Evolutionary conservation across 2,113 vertebrate species (phyloP).

Genomic region (Clarias batrachus): DNA sequence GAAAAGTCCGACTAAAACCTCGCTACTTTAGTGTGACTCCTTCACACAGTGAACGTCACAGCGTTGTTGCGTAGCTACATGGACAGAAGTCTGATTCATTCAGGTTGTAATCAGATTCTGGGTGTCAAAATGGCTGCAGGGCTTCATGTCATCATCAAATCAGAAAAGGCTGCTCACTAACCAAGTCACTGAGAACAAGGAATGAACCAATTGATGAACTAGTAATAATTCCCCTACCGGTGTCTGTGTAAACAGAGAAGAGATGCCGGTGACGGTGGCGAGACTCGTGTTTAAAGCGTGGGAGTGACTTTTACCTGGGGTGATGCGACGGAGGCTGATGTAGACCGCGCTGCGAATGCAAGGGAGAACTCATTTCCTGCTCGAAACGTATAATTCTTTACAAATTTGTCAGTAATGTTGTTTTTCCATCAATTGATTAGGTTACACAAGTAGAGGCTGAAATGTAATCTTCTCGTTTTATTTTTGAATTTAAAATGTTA

Average conservation of each 20-base stretch:
- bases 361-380: not conserved
- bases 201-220: not conserved
- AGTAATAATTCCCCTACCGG: not conserved
- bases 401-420: not conserved
- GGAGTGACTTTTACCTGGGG: not conserved
- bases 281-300: not conserved
- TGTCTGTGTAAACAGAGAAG: not conserved
- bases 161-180: not conserved
- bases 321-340: not conserved
- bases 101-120: not conserved
- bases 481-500: not conserved
- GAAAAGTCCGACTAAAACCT: not conserved
- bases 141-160: not conserved
- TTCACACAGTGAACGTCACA: not conserved
- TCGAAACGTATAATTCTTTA: not conserved
- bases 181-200: not conserved
- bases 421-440: not conserved
- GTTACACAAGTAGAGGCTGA: not conserved
- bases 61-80: not conserved
- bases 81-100: not conserved
- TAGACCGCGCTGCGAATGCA: not conserved
- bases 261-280: too few species aligned
- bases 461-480: not conserved
- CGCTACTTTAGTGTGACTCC: not conserved
- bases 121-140: not conserved